Conservation (phyloP, 2,113 vertebrate species). For the Oreochromis tanganicae region DNA sequence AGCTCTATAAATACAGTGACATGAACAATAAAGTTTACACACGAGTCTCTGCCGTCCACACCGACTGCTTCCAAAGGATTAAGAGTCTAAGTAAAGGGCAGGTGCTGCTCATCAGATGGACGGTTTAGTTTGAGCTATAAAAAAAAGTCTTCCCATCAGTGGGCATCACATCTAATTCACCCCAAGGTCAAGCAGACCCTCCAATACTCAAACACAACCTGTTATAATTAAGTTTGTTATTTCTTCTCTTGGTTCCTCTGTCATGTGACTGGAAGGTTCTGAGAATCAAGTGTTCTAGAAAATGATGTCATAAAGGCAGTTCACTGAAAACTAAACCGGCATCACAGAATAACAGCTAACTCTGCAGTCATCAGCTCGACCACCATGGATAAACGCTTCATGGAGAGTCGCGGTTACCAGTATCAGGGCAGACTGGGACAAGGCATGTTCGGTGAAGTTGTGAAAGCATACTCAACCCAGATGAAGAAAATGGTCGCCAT, state of each 20-base stretch:
- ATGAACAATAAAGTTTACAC: not conserved
- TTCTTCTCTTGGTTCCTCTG: not conserved
- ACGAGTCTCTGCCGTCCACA: not conserved
- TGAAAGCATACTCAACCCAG: not conserved
- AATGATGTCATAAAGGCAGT: not conserved
- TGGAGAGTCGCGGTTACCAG: not conserved
- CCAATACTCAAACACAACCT: not conserved
- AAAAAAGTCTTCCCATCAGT: not conserved
- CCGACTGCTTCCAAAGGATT: not conserved
- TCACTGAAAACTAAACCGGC: not conserved
- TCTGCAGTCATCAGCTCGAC: too few species aligned
- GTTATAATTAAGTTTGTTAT: not conserved
- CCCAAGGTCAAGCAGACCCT: not conserved
- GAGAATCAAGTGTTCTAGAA: not conserved
- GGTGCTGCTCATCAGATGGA: not conserved
- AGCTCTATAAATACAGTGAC: not conserved
- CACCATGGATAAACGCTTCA: not conserved
- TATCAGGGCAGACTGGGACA: not conserved
- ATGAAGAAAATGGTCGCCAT: not conserved
- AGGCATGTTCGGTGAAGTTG: constrained; percentile 8
- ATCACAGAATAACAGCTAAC: too few species aligned
- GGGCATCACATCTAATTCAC: not conserved
- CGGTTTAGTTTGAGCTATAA: not conserved
- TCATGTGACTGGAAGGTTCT: not conserved
- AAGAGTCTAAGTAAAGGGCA: fast-evolving